phyloP scores from a whole-genome alignment of 2,797 vertebrate genomes.

The Pseudochirops corinnae region DNA sequence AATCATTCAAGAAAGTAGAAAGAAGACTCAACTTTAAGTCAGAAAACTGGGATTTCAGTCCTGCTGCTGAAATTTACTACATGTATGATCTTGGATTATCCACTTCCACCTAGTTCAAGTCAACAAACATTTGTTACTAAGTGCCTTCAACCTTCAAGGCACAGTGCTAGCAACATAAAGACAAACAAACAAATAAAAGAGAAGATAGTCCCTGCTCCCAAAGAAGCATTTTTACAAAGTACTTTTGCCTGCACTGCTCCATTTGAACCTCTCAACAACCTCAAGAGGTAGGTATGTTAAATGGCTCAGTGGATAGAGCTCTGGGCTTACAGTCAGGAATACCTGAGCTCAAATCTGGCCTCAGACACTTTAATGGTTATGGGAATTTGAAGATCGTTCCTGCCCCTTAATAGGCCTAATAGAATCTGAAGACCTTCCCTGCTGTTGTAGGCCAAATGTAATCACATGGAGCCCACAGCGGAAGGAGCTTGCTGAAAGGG shows the following conservation, averaged over 20 bases:
- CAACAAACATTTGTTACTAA: neutral
- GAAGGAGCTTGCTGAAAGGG: too few species aligned
- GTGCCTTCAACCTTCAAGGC: neutral
- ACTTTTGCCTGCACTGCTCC: neutral
- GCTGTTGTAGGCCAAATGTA: too few species aligned
- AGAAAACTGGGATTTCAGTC: neutral
- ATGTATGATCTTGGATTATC: neutral
- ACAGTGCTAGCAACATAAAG: neutral
- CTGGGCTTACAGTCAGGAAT: neutral
- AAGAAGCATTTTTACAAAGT: neutral
- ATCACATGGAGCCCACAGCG: too few species aligned
- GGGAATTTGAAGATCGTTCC: too few species aligned
- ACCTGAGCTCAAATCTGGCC: neutral
- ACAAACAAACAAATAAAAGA: neutral
- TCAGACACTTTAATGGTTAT: neutral
- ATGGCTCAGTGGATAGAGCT: neutral
- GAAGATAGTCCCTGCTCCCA: too few species aligned
- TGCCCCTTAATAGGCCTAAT: too few species aligned
- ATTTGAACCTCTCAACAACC: neutral
- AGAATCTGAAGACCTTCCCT: too few species aligned
- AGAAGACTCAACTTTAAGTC: neutral
- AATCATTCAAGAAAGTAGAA: neutral
- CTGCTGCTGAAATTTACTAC: neutral
- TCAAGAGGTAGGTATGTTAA: neutral
- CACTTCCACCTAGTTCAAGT: neutral